Evolutionary conservation across 2,888 invertebrate genomes (phyloP), one percentile per base, ranked within the genome.

Genomic region (Thymelicus acteon): DNA sequence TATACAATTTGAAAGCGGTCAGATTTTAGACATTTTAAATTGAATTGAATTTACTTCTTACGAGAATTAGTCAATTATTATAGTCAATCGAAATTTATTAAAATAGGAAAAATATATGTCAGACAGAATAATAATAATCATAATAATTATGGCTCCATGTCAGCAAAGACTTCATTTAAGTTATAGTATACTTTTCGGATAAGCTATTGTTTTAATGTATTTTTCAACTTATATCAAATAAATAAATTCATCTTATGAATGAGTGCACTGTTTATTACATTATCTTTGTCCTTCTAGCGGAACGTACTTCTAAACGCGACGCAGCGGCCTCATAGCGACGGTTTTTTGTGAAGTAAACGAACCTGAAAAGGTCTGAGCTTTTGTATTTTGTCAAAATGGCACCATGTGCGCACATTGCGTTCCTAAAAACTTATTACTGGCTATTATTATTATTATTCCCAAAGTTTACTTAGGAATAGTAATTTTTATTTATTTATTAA

Each of bases 301-400:
- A 75, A 76, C 76, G 72, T 75, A 78, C 79, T 79, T 78, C 80
- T 81, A 78, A 80, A 78, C 81, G 73, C 76, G 75, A 74, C 75
- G 75, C 74, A 73, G 77, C 84, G 88, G 89, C 87, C 86, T 83
- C 86, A 84, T 81, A 82, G 83, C 85, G 83, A 79, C 82, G 77
- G 82, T 88, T 91, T 91, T 91, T 92, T 91, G 87, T 91, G 82
- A 81, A 60, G 39, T 60, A 40, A 60, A 81, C 79, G 81, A 84
- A 85, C 85, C 88, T 87, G 87, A 90, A 90, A 90, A 88, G 90
- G 85, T 80, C 82, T 72, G 81, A 83, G 85, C 89, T 89, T 90
- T 91, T 91, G 91, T 89, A 83, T 86, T 85, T 83, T 80, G 79
- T 79, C 79, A 84, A 83, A 87, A 85, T 79, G 81, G 75, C 73